Evolutionary conservation across 53 echinoderm and acorn worm genomes (phyloP).

Genomic region (Pentamera pediparva): DNA sequence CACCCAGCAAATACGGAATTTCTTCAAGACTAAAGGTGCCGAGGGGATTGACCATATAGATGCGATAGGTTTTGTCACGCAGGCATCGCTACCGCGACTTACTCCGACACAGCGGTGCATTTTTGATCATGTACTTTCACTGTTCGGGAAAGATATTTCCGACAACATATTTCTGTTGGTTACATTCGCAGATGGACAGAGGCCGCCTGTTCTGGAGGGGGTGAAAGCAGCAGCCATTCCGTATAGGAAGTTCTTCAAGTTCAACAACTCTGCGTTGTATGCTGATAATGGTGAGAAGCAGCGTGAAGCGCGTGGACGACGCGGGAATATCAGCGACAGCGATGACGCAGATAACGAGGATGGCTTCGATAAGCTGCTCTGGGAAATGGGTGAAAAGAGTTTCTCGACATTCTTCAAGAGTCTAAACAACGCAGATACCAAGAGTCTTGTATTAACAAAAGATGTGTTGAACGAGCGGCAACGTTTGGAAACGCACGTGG

Average conservation of each 20-base stretch:
- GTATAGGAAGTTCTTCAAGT: constrained; percentile 24
- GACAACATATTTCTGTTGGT: constrained; percentile 46
- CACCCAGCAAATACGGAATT: constrained; percentile 45
- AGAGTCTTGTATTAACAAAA: constrained; percentile 46
- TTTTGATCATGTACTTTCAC: constrained; percentile 43
- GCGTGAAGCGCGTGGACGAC: neutral
- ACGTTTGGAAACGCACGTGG: constrained; percentile 35
- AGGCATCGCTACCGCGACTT: constrained; percentile 40
- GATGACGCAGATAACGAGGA: neutral
- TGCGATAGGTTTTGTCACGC: constrained; percentile 58
- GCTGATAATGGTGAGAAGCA: neutral
- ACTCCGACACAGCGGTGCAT: constrained; percentile 50
- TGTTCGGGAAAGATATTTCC: constrained; percentile 61
- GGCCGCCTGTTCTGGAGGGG: constrained; percentile 50
- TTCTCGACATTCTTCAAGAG: constrained; percentile 6
- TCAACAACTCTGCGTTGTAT: constrained; percentile 60
- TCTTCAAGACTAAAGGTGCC: constrained; percentile 27
- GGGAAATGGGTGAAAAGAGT: constrained; percentile 47
- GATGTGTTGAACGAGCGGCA: constrained; percentile 52
- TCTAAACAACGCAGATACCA: constrained; percentile 10
- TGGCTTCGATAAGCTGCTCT: constrained; percentile 31
- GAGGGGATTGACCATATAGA: constrained; percentile 52
- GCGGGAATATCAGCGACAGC: neutral
- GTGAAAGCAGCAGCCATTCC: constrained; percentile 39
- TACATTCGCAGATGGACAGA: constrained; percentile 48